phyloP scores from a whole-genome alignment of 2,797 vertebrate genomes.

The Bradypus variegatus region DNA sequence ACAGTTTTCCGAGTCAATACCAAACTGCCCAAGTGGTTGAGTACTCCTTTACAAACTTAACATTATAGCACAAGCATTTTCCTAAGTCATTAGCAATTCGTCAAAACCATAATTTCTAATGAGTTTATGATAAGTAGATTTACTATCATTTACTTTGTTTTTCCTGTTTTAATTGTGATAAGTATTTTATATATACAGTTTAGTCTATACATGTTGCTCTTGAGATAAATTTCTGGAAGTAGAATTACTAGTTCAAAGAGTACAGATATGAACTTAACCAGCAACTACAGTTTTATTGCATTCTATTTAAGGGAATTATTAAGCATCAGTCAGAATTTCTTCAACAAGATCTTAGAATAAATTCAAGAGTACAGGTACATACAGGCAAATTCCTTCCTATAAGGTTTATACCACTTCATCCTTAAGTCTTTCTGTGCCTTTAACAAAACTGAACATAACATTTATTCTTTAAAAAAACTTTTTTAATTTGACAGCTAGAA shows the following conservation, averaged over 20 bases:
- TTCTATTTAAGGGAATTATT: too few species aligned
- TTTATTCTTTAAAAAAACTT: neutral
- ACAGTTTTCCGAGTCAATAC: neutral
- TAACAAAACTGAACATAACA: fast-evolving
- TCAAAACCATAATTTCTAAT: neutral
- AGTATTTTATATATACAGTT: fast-evolving
- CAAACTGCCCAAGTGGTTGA: neutral
- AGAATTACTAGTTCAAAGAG: neutral
- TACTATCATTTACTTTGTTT: neutral
- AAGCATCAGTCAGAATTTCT: too few species aligned
- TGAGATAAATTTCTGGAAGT: neutral
- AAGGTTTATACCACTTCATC: fast-evolving
- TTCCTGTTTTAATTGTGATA: neutral
- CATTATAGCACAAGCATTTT: neutral
- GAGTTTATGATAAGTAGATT: neutral
- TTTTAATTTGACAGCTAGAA: neutral
- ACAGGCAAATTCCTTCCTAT: fast-evolving
- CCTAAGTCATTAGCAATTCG: neutral
- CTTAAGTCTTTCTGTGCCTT: neutral
- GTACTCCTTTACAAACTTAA: neutral
- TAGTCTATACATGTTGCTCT: neutral
- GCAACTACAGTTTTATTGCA: too few species aligned
- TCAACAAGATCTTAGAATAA: too few species aligned
- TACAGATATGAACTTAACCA: too few species aligned
- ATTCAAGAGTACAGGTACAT: fast-evolving